Evolutionary conservation across 2,797 vertebrate species (phyloP).

Genomic region (Acanthurus lineatus): DNA sequence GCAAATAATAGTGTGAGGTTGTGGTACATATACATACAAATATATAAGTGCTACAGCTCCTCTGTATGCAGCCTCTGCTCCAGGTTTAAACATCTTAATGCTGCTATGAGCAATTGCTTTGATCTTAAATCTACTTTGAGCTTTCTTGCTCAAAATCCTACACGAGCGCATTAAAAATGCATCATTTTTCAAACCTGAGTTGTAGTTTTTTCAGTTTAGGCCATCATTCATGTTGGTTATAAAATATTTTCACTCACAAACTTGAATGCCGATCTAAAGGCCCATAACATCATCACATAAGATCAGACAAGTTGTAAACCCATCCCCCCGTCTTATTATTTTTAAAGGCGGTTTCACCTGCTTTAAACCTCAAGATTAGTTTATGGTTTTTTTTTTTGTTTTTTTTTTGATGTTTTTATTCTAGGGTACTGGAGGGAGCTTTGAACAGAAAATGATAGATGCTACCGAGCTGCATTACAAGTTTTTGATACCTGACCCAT

Average conservation of each 20-base stretch:
- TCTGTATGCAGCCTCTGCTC: conserved; percentile 16
- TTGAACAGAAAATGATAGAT: conserved; percentile 7
- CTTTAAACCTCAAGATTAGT: background rate
- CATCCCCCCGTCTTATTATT: background rate
- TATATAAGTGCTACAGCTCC: background rate
- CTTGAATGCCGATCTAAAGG: background rate
- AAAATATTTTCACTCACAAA: conserved; percentile 24
- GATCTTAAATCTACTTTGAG: conserved; percentile 42
- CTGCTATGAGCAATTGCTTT: conserved; percentile 25
- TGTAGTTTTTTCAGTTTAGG: background rate
- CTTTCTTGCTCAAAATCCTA: conserved; percentile 20
- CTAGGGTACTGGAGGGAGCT: background rate
- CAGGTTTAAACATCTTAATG: conserved; percentile 21
- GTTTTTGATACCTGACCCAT: background rate
- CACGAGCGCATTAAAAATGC: conserved; percentile 21
- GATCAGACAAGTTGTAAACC: conserved; percentile 4
- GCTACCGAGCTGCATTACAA: background rate
- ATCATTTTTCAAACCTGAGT: conserved; percentile 10
- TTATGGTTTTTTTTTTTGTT: background rate
- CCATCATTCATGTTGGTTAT: conserved; percentile 4
- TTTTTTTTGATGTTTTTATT: too few relatives aligned
- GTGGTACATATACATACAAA: background rate
- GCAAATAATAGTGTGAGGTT: background rate
- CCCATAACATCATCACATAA: background rate
- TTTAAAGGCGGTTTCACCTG: conserved; percentile 18